These are phyloP conservation scores for Rissa tridactyla DNA, from an alignment of 2,113 vertebrate species.

Conservation along the genomic window DNA sequence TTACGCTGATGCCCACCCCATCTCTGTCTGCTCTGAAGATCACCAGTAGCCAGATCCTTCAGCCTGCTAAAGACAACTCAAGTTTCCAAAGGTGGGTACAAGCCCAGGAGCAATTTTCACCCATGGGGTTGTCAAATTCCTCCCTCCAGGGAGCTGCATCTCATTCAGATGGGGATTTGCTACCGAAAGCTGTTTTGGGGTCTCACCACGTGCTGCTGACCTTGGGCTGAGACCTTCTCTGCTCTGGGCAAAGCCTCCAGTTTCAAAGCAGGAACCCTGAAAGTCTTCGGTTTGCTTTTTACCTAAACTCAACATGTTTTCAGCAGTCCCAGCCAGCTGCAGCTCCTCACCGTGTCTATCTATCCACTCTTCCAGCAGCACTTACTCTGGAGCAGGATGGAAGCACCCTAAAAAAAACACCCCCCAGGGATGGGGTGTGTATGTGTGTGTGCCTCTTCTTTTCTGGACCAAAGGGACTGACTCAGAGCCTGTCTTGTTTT, in stretches of 20 bases:
- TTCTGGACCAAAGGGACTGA: neutral
- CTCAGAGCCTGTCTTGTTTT: neutral
- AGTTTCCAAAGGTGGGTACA: neutral
- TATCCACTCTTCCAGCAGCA: neutral
- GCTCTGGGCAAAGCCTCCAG: neutral
- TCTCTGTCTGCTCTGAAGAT: neutral
- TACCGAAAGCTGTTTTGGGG: neutral
- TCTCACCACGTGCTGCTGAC: neutral
- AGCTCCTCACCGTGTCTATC: neutral
- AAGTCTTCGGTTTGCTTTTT: neutral
- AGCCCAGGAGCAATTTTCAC: neutral
- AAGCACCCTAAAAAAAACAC: neutral
- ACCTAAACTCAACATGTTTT: neutral
- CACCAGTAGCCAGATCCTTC: neutral
- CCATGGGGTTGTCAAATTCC: neutral
- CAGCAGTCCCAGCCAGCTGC: neutral
- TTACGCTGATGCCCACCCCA: rapidly evolving
- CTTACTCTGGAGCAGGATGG: neutral
- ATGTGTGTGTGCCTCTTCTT: neutral
- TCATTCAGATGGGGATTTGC: neutral
- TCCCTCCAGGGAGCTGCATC: neutral
- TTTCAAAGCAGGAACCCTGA: neutral
- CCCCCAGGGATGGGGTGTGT: neutral
- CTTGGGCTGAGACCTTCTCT: neutral
- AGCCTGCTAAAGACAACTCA: neutral